phyloP scores from a whole-genome alignment of 2,888 invertebrate species.

The Agelastica alni region DNA sequence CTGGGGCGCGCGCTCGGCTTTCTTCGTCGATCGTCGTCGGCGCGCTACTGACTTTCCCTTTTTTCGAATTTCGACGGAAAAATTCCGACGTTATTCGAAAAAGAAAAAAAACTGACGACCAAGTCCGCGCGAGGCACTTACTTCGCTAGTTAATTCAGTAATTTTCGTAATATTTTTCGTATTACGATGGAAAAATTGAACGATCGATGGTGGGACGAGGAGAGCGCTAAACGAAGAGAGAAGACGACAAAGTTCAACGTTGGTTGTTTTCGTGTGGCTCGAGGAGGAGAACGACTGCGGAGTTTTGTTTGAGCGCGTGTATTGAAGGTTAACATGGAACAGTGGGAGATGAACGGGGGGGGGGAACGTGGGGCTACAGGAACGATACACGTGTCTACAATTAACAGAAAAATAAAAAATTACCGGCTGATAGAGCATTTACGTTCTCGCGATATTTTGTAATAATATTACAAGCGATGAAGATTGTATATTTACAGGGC shows the following conservation, averaged over 20 bases:
- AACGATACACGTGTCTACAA: neutral
- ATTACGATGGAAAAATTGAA: conserved; percentile 16
- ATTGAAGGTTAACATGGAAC: conserved; percentile 38
- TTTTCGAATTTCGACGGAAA: conserved; percentile 29
- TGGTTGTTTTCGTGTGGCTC: conserved; percentile 49
- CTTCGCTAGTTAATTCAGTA: conserved; percentile 1
- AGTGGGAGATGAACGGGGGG: conserved; percentile 11
- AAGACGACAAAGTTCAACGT: conserved; percentile 33
- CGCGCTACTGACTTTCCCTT: conserved; percentile 51
- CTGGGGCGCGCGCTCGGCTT: conserved; percentile 41
- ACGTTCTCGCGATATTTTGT: too few species aligned
- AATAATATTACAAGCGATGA: too few species aligned
- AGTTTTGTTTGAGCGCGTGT: conserved; percentile 48
- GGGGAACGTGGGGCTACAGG: conserved; percentile 4
- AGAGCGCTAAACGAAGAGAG: conserved; percentile 23
- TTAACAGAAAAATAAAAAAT: neutral
- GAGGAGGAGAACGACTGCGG: conserved; percentile 51
- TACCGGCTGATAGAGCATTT: neutral
- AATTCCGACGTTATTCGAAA: conserved; percentile 10
- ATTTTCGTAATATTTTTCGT: conserved; percentile 18
- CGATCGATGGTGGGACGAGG: conserved; percentile 18
- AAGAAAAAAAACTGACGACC: conserved; percentile 3
- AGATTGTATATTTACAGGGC: too few species aligned
- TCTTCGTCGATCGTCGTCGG: conserved; percentile 40
- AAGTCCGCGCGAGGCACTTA: conserved; percentile 8